Base-by-base conservation (phyloP, 2,888 invertebrate genomes). In the Morinoia aosen region DNA sequence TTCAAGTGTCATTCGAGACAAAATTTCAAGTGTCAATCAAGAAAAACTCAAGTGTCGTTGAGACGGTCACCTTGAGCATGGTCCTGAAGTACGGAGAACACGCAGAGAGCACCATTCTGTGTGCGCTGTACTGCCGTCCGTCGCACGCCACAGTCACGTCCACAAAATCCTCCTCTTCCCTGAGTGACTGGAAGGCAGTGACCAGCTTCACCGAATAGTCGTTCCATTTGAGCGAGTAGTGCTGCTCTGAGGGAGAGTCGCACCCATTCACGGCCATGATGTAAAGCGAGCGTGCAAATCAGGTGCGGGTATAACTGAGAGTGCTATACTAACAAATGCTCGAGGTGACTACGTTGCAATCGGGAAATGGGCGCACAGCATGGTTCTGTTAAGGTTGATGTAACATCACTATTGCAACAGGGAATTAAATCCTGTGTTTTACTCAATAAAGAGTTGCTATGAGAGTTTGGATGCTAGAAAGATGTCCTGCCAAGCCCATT, bases 131-230 rank as follows among this genome's bases (percentile, higher is more conserved):
- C 94, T 96, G 96, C 94, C 96, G 96, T 48, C 96, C 96, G 40
- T 96, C 96, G 94, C 96, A 96, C 56, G 96, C 96, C 88, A 96
- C 96, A 5, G 96, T 96, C 58, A 96, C 96, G 94, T 96, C 96
- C 95, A 96, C 96, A 96, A 96, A 96, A 94, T 96, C 96, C 76
- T 96, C 96, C 94, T 96, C 96, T 91, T 96, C 96, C 58, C 96
- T 56, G 40, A 96, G 95, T 5, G 96, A 96, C 95, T 96, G 96
- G 95, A 96, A 96, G 76, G 96, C 96, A n/a, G 96, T 96, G 88
- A 96, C 96, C 94, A 96, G 96, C 95, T 96, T 96, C 95, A 96
- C 96, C 58, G 96, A 96, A 93, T 96, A 96, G 96, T 96, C 96
- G 91, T 96, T 96, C 96, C 96, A 96, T 39, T 96, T 96, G 39